Base-by-base conservation (phyloP, 2,797 vertebrate genomes). In the Sebastolobus altivelis region DNA sequence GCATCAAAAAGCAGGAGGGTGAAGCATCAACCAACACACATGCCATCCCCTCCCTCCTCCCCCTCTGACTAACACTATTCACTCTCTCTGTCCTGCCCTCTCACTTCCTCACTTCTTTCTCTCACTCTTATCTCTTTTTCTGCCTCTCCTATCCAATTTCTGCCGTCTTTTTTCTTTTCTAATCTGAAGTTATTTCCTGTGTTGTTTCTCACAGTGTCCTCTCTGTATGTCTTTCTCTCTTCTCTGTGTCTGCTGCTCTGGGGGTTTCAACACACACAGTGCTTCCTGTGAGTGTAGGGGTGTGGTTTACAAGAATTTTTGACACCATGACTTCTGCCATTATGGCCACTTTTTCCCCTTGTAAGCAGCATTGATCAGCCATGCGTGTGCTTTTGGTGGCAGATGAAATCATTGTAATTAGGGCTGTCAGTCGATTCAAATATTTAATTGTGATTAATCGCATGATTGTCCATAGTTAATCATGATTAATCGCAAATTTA, bases 211-310 rank as follows among this genome's bases (percentile, higher is more conserved):
- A 63, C n/a, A 0, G 4, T 63, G 20, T 27, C 31, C 20, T 72
- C 1, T 13, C 27, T 56, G 1, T 63, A 5, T 16, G 2, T 77
- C 11, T 55, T 2, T 62, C 22, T 35, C 22, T 40, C 73, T 13
- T 70, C 25, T 69, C 49, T 56, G 52, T 72, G 25, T 75, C 9
- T 60, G 20, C 65, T 77, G 38, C 16, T 55, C 49, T 86, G 63
- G 59, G 60, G 70, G n/a, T 82, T 90, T 76, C 9, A 70, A 52
- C 72, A 22, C 58, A 61, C 71, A 58, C 11, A 65, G 14, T 18
- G 60, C 77, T 94, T 93, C 87, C 89, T 93, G 88, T 89, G 82
- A 76, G 33, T 2, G 27, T 43, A 82, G 77, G 89, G 90, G 91
- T 46, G 94, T 83, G 92, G 88, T 88, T 92, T 90, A 54, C 43